Base-by-base conservation (phyloP, 2,797 vertebrate genomes). In the Eutrigla gurnardus region DNA sequence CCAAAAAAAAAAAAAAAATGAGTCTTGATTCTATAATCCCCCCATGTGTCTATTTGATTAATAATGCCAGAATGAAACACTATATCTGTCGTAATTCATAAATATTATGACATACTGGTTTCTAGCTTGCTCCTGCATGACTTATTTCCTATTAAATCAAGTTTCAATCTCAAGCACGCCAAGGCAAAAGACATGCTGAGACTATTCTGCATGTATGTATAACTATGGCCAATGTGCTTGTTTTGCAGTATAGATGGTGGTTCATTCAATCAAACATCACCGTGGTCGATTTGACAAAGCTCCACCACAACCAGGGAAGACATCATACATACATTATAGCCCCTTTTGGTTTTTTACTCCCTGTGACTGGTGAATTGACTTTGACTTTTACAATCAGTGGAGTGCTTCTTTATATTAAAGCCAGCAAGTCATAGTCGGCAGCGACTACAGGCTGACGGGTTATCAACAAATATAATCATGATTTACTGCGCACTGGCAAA, bases 401-500 rank as follows among this genome's bases (percentile, higher is more conserved):
- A 9, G 62, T 43, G 17, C 37, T 37, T 13, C 47, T 70, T 73
- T 43, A 69, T 60, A 72, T 75, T 73, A 59, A 70, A 78, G 60
- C 53, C 32, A 72, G 55, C 52, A 39, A 63, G 17, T 54, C 42
- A 52, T 2, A 73, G 67, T 76, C 68, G 60, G 75, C 58, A 72
- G 25, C 64, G 70, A 55, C 50, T 45, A 46, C 12, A 55, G 47
- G 65, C 54, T 65, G 67, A 71, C 40, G 42, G 61, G 57, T 71
- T 77, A 67, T 65, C 72, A 75, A 53, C 33, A 65, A 49, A 55
- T 46, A 54, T 45, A 58, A 65, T 64, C 36, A 36, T 64, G 67
- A 87, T 75, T 76, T 65, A 69, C 63, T 69, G 49, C 40, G 59
- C 6, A 18, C 33, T 67, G 37, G 61, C n/a, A 69, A 64, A 70